A percentile compares a stretch with the other conserved stretches of the same genome.
These are phyloP conservation scores for Hozukius guyotensis DNA, from an alignment of 2,797 vertebrate genomes.

Conservation along the genomic window DNA sequence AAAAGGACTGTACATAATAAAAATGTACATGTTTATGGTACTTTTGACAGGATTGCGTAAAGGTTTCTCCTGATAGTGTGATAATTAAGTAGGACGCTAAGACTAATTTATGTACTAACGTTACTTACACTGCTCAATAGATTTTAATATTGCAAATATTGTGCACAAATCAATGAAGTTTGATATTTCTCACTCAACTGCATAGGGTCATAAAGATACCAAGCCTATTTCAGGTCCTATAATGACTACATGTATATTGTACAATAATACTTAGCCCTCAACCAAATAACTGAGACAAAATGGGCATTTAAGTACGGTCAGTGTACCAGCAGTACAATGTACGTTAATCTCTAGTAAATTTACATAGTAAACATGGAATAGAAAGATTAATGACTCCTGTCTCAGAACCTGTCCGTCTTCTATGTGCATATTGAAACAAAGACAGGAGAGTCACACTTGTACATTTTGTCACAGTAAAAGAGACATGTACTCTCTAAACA, in stretches of 20 bases:
- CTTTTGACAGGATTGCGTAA: neutral
- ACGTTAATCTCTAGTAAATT: neutral
- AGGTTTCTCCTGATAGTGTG: neutral
- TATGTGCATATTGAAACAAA: slow-evolving; percentile 1
- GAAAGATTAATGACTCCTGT: neutral
- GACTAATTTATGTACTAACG: neutral
- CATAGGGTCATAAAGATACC: neutral
- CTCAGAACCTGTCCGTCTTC: neutral
- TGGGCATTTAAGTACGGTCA: neutral
- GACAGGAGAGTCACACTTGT: neutral
- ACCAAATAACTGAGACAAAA: neutral
- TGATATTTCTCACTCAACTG: neutral
- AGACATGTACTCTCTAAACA: neutral
- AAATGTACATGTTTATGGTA: neutral
- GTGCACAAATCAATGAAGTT: neutral
- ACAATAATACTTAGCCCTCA: neutral
- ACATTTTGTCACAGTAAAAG: neutral
- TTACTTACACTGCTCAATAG: neutral
- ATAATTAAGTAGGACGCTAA: neutral
- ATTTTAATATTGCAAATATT: neutral
- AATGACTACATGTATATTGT: neutral
- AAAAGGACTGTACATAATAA: neutral
- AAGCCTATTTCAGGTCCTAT: neutral
- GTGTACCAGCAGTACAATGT: neutral
- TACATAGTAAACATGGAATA: neutral